phyloP scores from a whole-genome alignment of 2,888 invertebrate species.

The Danaus chrysippus region DNA sequence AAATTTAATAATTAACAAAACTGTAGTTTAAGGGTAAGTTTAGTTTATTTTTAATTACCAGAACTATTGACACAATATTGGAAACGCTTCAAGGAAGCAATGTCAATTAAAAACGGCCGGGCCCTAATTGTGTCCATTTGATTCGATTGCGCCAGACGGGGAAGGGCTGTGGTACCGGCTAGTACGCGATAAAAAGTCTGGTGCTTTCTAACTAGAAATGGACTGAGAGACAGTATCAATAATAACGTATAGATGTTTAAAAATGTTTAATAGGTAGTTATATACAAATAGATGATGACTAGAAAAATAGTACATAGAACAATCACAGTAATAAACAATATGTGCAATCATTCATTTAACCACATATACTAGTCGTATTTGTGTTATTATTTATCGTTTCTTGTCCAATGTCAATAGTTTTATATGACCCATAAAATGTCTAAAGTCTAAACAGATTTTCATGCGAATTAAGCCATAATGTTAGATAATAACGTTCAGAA shows the following conservation, averaged over 20 bases:
- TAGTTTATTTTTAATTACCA: slow-evolving; percentile 10
- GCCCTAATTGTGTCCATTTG: slow-evolving; percentile 67
- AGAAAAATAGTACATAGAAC: too few species aligned
- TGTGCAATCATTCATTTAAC: too few species aligned
- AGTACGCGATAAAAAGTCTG: slow-evolving; percentile 32
- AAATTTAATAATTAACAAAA: background rate
- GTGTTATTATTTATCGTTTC: too few species aligned
- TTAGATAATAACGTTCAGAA: slow-evolving; percentile 44
- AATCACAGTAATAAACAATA: too few species aligned
- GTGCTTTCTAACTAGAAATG: slow-evolving; percentile 11
- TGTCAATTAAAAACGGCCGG: slow-evolving; percentile 66
- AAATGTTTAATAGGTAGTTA: too few species aligned
- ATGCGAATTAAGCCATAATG: slow-evolving; percentile 3
- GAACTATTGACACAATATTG: slow-evolving; percentile 30
- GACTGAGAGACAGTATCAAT: background rate
- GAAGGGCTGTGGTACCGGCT: slow-evolving; percentile 38
- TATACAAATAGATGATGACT: too few species aligned
- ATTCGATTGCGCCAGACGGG: slow-evolving; percentile 53
- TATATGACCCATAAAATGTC: background rate
- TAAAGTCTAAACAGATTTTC: background rate
- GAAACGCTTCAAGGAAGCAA: slow-evolving; percentile 43
- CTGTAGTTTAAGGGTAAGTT: background rate
- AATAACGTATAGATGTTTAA: background rate
- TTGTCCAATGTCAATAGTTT: too few species aligned
- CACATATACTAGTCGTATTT: too few species aligned